A percentile compares a stretch with the other conserved stretches of the same genome.
phyloP scores from a whole-genome alignment of 2,797 vertebrate genomes.

The Sebastes wilsoni region DNA sequence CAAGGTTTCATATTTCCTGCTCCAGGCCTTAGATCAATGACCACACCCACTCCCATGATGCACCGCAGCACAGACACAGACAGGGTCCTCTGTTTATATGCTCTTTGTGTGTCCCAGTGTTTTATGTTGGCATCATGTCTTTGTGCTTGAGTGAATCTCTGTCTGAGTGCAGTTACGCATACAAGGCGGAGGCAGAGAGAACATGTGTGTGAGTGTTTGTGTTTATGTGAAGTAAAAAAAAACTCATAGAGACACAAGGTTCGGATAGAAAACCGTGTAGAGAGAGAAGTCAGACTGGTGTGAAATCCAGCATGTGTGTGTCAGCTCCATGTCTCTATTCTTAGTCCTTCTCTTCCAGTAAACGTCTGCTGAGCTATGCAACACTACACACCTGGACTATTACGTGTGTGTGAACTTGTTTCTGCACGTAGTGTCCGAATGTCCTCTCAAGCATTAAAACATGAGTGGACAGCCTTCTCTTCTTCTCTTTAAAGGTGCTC shows the following conservation, averaged over 20 bases:
- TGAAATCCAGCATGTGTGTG: slow-evolving; percentile 78
- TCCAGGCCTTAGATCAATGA: slow-evolving; percentile 57
- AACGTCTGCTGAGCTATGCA: slow-evolving; percentile 19
- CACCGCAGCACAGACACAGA: slow-evolving; percentile 35
- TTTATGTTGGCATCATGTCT: slow-evolving; percentile 11
- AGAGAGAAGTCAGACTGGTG: slow-evolving; percentile 57
- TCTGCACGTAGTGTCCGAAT: neutral
- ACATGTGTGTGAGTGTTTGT: neutral
- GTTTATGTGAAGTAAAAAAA: neutral
- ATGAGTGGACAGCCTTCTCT: neutral
- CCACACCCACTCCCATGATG: slow-evolving; percentile 72
- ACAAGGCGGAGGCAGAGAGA: neutral
- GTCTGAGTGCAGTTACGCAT: neutral
- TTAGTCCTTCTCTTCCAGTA: slow-evolving; percentile 51
- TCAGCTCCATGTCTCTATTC: slow-evolving; percentile 59
- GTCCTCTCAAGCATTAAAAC: neutral
- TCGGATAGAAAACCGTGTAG: slow-evolving; percentile 26
- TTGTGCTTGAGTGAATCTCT: slow-evolving; percentile 26
- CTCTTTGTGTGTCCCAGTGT: slow-evolving; percentile 32
- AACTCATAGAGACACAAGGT: neutral
- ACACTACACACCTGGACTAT: slow-evolving; percentile 30
- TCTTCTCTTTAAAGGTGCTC: neutral
- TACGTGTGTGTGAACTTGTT: neutral
- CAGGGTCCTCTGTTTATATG: slow-evolving; percentile 28
- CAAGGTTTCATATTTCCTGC: slow-evolving; percentile 68